Base-by-base conservation (phyloP, 1,140 invertebrate genomes). In the Mya arenaria region DNA sequence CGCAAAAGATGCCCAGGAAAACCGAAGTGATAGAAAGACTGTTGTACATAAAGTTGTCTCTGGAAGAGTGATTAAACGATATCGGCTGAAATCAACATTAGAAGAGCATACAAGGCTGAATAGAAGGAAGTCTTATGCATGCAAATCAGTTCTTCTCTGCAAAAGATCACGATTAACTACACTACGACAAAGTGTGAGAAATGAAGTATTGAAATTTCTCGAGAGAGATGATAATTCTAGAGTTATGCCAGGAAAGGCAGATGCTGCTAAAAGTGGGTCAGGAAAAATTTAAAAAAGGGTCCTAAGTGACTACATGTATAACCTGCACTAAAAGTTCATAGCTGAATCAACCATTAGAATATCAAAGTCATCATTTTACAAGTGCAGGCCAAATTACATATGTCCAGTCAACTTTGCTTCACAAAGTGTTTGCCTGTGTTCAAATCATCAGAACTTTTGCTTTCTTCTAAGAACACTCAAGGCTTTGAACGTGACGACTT, bases 401-500 rank as follows among this genome's bases (percentile, higher is more conserved):
- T 15, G 19, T 23, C 25, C 23, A 55, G 41, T 58, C 28, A 56
- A 58, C 58, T 73, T 73, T 39, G 48, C 52, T 4, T 58, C 71
- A 4, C 15, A 13, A 10, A 73, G 55, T 37, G 52, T 73, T 1
- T 73, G 71, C 34, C 52, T 73, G 32, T 73, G 71, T 37, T 58
- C 48, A 19, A 73, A 73, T n/a, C 71, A 73, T 23, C 48, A 73
- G 30, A 73, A 58, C 36, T 25, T 73, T 37, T 68, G 65, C 36
- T 68, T 56, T 28, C 48, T 73, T 19, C 25, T 73, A 6, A 28
- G 71, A 36, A 1, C 48, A 8, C 48, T 73, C 8, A 73, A 73
- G 25, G 3, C 4, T 25, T 4, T 34, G 4, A 73, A 73, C 25
- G 32, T 58, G 8, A 58, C 48, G 8, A 71, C 15, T 8, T 58